These are phyloP conservation scores for Ailuropoda melanoleuca DNA, from an alignment of 2,113 vertebrate species.

Conservation along the genomic window DNA sequence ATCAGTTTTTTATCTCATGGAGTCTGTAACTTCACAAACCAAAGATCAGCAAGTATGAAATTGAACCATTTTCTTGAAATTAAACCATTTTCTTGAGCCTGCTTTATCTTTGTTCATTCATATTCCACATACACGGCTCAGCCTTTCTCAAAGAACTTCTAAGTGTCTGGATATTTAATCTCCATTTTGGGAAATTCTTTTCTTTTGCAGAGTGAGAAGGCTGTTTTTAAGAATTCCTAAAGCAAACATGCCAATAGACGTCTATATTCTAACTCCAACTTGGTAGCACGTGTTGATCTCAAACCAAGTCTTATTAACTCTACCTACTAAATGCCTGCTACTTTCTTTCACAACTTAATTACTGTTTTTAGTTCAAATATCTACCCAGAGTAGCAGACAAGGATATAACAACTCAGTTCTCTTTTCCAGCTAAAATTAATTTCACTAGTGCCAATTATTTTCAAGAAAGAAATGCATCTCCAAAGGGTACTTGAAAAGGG, in stretches of 20 bases:
- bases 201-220: not conserved
- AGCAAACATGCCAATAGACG: not conserved
- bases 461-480: constrained; percentile 49
- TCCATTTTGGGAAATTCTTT: not conserved
- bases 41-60: not conserved
- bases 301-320: not conserved
- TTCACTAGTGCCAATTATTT: constrained; percentile 16
- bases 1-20: not conserved
- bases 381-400: not conserved
- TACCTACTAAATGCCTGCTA: not conserved
- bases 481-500: constrained; percentile 18
- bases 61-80: not conserved
- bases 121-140: not conserved
- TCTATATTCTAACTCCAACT: not conserved
- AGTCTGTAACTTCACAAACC: not conserved
- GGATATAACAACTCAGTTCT: not conserved
- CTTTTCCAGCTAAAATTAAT: constrained; percentile 20
- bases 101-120: not conserved
- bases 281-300: not conserved
- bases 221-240: not conserved
- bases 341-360: constrained; percentile 10
- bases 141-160: not conserved
- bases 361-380: not conserved
- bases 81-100: not conserved
- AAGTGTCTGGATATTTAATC: not conserved